These are phyloP conservation scores for Cantharis rustica DNA, from an alignment of 2,888 invertebrate genomes.

Conservation along the genomic window DNA sequence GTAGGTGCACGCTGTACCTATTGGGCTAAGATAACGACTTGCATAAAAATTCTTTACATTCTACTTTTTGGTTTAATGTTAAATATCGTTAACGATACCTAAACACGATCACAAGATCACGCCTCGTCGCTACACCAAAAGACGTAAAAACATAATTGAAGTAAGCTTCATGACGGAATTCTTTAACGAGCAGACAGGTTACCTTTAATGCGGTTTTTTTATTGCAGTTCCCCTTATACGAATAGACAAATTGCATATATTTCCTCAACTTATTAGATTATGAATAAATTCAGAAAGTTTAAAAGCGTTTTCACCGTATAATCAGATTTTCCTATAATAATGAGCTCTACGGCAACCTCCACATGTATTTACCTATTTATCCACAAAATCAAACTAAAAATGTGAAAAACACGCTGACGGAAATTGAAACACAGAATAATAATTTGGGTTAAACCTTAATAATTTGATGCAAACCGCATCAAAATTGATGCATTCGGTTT, in stretches of 20 bases:
- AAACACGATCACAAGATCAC: conserved; percentile 23
- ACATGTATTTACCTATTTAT: too few relatives aligned
- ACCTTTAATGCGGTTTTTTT: conserved; percentile 18
- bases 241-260: neutral
- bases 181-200: conserved; percentile 43
- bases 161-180: conserved; percentile 42
- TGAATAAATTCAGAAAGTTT: neutral
- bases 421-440: too few relatives aligned
- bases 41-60: conserved; percentile 1
- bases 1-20: neutral
- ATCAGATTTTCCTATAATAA: neutral
- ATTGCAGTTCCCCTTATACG: neutral
- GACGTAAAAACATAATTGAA: conserved; percentile 40
- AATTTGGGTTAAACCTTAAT: too few relatives aligned
- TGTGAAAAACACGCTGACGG: too few relatives aligned
- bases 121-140: conserved; percentile 32
- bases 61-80: neutral
- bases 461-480: too few relatives aligned
- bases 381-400: too few relatives aligned
- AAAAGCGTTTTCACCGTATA: neutral
- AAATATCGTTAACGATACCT: conserved; percentile 39
- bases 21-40: neutral
- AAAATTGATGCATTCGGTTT: too few relatives aligned
- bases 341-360: too few relatives aligned
- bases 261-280: neutral